Evolutionary conservation across 2,888 invertebrate species (phyloP), one percentile per base, ranked within the genome.

Genomic region (Calliphora vomitoria): DNA sequence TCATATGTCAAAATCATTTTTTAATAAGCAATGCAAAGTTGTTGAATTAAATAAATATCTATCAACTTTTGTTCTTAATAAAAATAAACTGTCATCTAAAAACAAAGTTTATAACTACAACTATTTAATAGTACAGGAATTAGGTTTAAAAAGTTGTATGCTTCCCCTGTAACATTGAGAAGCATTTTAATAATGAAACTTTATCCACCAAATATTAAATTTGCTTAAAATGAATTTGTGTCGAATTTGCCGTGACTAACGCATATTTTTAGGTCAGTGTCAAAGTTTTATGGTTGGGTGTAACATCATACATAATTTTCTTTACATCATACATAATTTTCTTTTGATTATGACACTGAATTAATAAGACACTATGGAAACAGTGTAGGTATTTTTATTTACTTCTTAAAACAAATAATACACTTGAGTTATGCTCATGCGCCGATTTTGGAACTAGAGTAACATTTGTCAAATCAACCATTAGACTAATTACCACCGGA

Each of bases 361-460:
- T 18, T 0, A n/a, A 6, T 47, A 11, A 10, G 20, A 20, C 66
- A 13, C 31, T 50, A 69, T 71, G 76, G 76, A 84, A 85, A 83
- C 58, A 35, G 81, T 87, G 83, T 79, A 71, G 3, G 68, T 60
- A 38, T 44, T 68, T 47, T 15, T 18, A 50, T 75, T 81, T 81
- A 76, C 69, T 75, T 81, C n/a, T 20, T 13, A 31, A 72, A 74
- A n/a, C 38, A 84, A 74, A 76, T 69, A 38, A 62, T 44, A n/a
- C 15, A 44, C 25, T 81, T 69, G 10, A n/a, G 31, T 55, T 20
- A 68, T 68, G 82, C 85, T 62, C 87, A 87, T 87, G 87, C 87
- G 87, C 66, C 55, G 47, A 72, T 38, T 80, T 79, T 58, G 4
- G 69, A 85, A 75, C 35, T 35, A 25, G 38, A 81, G 55, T 85